A percentile compares a stretch with the other conserved stretches of the same genome.
Conservation (phyloP, 2,888 invertebrate genomes). For the Drosophila limbata region DNA sequence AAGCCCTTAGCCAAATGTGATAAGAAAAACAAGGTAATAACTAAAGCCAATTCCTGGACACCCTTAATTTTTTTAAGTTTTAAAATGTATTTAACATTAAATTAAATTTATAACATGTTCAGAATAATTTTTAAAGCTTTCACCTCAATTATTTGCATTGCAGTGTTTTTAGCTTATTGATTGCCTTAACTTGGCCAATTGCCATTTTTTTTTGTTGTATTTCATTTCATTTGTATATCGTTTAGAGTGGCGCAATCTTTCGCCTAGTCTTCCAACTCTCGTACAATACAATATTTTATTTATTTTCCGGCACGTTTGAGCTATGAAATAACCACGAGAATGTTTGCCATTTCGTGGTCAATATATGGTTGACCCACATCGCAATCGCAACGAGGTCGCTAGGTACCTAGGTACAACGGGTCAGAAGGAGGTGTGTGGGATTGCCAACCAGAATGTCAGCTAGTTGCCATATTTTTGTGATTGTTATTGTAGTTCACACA, state of each 20-base stretch:
- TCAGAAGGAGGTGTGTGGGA: conserved; percentile 4
- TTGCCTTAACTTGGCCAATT: conserved; percentile 54
- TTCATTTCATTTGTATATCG: conserved; percentile 62
- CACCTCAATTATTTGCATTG: not conserved
- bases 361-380: conserved; percentile 65
- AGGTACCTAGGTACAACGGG: not conserved
- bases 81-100: too few species aligned
- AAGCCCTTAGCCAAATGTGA: conserved; percentile 8
- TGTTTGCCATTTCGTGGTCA: conserved; percentile 74
- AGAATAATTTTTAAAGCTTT: not conserved
- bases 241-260: conserved; percentile 23
- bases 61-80: conserved; percentile 5
- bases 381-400: conserved; percentile 25
- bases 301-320: conserved; percentile 63
- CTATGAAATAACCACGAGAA: conserved; percentile 66
- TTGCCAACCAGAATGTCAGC: conserved; percentile 32
- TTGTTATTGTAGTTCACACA: conserved; percentile 27
- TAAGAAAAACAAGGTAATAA: conserved; percentile 3
- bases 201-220: conserved; percentile 44
- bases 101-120: too few species aligned
- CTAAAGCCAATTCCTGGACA: conserved; percentile 4
- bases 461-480: conserved; percentile 36
- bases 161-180: conserved; percentile 11
- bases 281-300: conserved; percentile 64
- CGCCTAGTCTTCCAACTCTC: not conserved